Evolutionary conservation across 2,113 vertebrate genomes (phyloP), one percentile per base, ranked within the genome.

Genomic region (Pao palembangensis): DNA sequence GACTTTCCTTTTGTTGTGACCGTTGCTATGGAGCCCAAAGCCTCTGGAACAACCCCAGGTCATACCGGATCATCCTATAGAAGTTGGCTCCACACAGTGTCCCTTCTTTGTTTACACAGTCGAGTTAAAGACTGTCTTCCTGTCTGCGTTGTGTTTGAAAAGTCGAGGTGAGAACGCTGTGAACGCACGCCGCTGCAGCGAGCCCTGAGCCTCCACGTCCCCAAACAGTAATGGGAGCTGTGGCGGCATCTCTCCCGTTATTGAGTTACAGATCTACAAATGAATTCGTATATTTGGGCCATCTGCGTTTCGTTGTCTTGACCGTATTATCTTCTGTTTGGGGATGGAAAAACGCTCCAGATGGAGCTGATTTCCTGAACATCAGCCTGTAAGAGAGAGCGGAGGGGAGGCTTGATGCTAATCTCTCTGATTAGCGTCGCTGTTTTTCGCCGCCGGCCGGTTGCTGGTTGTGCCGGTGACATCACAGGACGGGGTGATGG

Each of bases 281-380:
- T 75, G 3, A 74, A 79, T 64, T 73, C 69, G 69, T 54, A 44
- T 42, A 43, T 65, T 78, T 49, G 5, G 51, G 68, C 61, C 65
- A 21, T 69, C 67, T 75, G 73, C 67, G 55, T 75, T 65, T 23
- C 1, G 54, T 38, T 63, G 14, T 52, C 48, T 42, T 6, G 1
- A 23, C 17, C 18, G 2, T 46, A 52, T 58, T 19, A 14, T 64
- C 47, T 38, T 56, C 38, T 49, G 53, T n/a, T 16, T 2, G 8
- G 42, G 15, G 44, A 52, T 43, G 17, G 28, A 60, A 31, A 74
- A 46, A n/a, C 5, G 47, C 20, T 60, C 21, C 85, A 88, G 80
- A 86, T 86, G 83, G 74, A 82, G 47, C 73, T 82, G 41, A 80
- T 85, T 86, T 86, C 60, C 79, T 64, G 49, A 56, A 77, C 55